phyloP scores from a whole-genome alignment of 2,113 vertebrate genomes.

The Danionella cerebrum region DNA sequence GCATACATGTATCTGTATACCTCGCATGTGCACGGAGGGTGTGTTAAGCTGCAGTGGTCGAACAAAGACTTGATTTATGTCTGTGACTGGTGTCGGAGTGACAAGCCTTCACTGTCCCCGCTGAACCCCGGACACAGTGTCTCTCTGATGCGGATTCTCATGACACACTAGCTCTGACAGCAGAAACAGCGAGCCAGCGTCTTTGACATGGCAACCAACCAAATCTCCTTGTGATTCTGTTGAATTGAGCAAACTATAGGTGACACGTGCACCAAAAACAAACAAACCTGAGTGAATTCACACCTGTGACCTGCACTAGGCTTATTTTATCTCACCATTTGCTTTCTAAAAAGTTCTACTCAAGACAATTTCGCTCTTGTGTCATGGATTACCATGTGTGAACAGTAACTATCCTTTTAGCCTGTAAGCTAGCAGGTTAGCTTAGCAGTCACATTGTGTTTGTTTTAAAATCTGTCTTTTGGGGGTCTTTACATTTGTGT shows the following conservation, averaged over 20 bases:
- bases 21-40: constrained; percentile 2
- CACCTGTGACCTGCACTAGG: too few relatives aligned
- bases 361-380: too few relatives aligned
- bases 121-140: constrained; percentile 3
- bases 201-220: background rate
- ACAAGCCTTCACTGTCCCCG: constrained; percentile 26
- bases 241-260: background rate
- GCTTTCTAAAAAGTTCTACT: background rate
- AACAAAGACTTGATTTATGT: constrained; percentile 28
- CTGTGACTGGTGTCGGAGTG: constrained; percentile 20
- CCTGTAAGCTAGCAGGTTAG: too few relatives aligned
- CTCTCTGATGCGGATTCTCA: background rate
- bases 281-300: background rate
- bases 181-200: background rate
- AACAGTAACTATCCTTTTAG: too few relatives aligned
- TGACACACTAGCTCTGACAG: background rate
- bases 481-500: too few relatives aligned
- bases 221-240: background rate
- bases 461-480: too few relatives aligned
- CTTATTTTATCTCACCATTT: background rate
- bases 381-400: too few relatives aligned
- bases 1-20: too few relatives aligned
- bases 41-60: background rate
- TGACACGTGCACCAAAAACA: background rate
- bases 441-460: too few relatives aligned